Conservation (phyloP, 2,113 vertebrate species). For the Stegostoma tigrinum region DNA sequence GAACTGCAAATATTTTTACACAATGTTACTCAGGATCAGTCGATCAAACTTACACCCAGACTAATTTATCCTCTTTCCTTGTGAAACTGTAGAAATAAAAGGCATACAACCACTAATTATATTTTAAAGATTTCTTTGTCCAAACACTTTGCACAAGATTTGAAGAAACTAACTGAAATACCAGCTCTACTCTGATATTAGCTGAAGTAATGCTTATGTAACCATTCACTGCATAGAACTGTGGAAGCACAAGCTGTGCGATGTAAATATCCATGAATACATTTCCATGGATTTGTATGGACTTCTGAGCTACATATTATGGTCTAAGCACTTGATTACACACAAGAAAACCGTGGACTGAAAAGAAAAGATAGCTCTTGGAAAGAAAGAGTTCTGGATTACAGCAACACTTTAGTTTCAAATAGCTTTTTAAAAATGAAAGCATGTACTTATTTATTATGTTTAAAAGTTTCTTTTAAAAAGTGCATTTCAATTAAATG, state of each 20-base stretch:
- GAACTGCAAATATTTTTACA: constrained; percentile 43
- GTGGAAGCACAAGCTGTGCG: neutral
- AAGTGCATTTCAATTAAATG: neutral
- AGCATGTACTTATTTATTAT: neutral
- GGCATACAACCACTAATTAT: neutral
- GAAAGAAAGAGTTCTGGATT: neutral
- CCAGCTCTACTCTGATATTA: neutral
- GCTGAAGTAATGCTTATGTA: neutral
- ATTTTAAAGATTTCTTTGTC: constrained; percentile 1
- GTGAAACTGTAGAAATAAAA: neutral
- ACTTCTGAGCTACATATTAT: neutral
- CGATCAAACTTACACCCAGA: constrained; percentile 32
- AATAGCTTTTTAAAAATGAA: neutral
- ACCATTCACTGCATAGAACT: neutral
- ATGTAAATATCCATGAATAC: neutral
- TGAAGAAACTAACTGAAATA: neutral
- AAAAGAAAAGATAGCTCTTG: neutral
- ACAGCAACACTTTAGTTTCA: neutral
- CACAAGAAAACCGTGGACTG: neutral
- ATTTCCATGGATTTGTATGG: neutral
- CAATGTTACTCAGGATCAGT: constrained; percentile 45
- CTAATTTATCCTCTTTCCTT: constrained; percentile 32
- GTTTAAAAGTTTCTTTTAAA: neutral
- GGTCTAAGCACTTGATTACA: neutral
- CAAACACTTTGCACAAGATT: neutral